A percentile compares a stretch with the other conserved stretches of the same genome.
These are phyloP conservation scores for Zele albiditarsus DNA, from an alignment of 2,888 invertebrate genomes.

Conservation along the genomic window DNA sequence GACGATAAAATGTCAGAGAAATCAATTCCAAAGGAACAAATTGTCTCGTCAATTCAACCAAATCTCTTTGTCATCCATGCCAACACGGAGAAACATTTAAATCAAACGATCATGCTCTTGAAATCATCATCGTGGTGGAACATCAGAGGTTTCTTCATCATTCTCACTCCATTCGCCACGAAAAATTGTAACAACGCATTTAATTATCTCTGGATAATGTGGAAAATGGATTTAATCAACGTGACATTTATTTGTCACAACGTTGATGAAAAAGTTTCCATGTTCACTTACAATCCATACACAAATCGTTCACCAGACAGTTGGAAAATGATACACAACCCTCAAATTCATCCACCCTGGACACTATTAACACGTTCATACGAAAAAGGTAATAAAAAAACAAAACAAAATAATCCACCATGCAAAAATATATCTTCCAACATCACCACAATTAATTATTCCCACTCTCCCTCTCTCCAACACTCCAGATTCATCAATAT, in stretches of 20 bases:
- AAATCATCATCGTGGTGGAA: constrained; percentile 6
- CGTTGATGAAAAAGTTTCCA: background rate
- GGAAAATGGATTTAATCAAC: background rate
- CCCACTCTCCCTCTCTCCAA: too few species aligned
- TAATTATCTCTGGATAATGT: background rate
- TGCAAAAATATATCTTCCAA: background rate
- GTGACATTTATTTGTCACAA: background rate
- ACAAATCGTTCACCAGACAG: background rate
- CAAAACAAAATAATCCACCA: background rate
- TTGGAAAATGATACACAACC: background rate
- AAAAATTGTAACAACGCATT: background rate
- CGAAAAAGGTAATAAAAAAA: background rate
- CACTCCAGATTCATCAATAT: background rate
- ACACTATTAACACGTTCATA: background rate
- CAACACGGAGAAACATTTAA: background rate
- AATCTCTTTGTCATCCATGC: background rate
- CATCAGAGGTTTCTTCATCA: background rate
- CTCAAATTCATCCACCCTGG: background rate
- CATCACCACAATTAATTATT: too few species aligned
- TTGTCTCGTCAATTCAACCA: background rate
- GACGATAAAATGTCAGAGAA: background rate
- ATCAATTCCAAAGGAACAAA: background rate
- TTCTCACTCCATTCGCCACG: background rate
- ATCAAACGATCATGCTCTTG: background rate
- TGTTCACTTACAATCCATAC: constrained; percentile 2